Evolutionary conservation across 2,113 vertebrate genomes (phyloP).

Genomic region (Xiphophorus couchianus): DNA sequence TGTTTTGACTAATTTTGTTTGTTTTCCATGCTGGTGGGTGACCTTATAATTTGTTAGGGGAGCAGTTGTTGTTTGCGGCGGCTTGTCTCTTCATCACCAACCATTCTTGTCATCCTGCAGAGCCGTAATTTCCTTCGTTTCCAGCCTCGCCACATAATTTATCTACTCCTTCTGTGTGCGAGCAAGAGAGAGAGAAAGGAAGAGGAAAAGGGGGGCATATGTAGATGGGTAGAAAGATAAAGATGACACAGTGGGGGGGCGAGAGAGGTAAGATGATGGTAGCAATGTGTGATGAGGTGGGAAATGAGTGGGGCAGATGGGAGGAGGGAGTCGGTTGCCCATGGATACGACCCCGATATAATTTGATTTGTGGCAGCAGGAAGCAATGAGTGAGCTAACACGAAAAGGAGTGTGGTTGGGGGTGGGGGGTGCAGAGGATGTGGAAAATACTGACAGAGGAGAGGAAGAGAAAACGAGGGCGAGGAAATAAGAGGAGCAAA

Average conservation of each 20-base stretch:
- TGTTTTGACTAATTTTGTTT: conserved; percentile 26
- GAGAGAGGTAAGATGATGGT: conserved; percentile 54
- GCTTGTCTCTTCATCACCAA: conserved; percentile 48
- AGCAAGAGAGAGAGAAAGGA: conserved; percentile 6
- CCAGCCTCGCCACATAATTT: conserved; percentile 49
- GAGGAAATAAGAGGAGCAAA: conserved; percentile 48
- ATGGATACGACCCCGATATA: conserved; percentile 82
- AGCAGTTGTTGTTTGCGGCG: conserved; percentile 40
- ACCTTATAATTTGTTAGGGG: conserved; percentile 44
- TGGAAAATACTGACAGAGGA: conserved; percentile 43
- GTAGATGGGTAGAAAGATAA: conserved; percentile 62
- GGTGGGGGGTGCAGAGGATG: conserved; percentile 24
- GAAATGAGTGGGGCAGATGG: conserved; percentile 40
- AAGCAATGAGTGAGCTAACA: conserved; percentile 71
- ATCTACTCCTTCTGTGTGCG: conserved; percentile 34
- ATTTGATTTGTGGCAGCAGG: conserved; percentile 79
- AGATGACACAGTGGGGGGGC: conserved; percentile 20
- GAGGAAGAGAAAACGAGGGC: conserved; percentile 48
- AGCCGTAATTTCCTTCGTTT: conserved; percentile 55
- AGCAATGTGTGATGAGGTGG: conserved; percentile 70
- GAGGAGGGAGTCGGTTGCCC: conserved; percentile 70
- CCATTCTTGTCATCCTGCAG: conserved; percentile 41
- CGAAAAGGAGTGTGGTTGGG: conserved; percentile 7
- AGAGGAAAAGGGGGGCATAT: conserved; percentile 19
- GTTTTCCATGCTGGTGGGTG: conserved; percentile 13